phyloP scores from a whole-genome alignment of 2,113 vertebrate genomes.

The Nettapus auritus region DNA sequence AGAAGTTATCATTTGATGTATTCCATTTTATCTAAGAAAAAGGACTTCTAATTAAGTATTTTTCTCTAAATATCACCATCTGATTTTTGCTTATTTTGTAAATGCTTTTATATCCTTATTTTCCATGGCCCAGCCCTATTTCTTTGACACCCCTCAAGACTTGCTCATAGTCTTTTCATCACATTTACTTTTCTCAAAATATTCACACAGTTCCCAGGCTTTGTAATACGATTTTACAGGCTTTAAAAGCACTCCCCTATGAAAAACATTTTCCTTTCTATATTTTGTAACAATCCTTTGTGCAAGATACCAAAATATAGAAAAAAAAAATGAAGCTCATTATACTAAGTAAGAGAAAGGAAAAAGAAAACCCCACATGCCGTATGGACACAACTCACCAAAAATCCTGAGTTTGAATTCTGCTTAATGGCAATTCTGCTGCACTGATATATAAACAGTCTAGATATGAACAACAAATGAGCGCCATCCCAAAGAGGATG shows the following conservation, averaged over 20 bases:
- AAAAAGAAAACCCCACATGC: not conserved
- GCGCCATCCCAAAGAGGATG: not conserved
- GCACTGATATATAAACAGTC: not conserved
- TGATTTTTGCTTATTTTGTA: not conserved
- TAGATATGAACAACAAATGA: not conserved
- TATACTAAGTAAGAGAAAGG: not conserved
- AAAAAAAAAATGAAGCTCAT: not conserved
- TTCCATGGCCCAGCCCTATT: not conserved
- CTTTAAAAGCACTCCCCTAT: not conserved
- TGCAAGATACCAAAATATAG: not conserved
- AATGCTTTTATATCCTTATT: not conserved
- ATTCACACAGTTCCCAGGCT: not conserved
- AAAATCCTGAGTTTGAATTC: not conserved
- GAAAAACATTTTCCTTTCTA: not conserved
- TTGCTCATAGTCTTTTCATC: not conserved
- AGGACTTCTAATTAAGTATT: not conserved
- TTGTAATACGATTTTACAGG: not conserved
- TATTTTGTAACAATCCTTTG: not conserved
- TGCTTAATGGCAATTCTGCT: not conserved
- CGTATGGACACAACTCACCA: not conserved
- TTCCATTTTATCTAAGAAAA: not conserved
- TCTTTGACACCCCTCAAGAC: not conserved
- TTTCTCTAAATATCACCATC: not conserved
- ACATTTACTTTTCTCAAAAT: not conserved
- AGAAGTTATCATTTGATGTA: not conserved